Conservation (phyloP, 2,888 invertebrate species). For the Venustoraphidia nigricollis region DNA sequence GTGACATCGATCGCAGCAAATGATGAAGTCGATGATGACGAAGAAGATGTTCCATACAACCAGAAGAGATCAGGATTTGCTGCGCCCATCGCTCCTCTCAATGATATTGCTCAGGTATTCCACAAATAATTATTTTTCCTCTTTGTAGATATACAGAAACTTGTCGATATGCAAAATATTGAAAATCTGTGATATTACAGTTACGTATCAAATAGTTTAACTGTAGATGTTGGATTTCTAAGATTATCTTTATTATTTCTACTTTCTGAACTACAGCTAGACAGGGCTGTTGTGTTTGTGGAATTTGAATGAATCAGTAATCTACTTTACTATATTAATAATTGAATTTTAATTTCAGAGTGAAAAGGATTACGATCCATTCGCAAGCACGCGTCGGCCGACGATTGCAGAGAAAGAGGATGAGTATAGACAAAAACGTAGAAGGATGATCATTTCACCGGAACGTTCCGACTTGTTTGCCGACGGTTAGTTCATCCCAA, state of each 20-base stretch:
- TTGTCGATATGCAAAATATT: too few species aligned
- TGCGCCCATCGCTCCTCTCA: conserved; percentile 75
- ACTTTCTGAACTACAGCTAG: too few species aligned
- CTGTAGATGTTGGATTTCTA: too few species aligned
- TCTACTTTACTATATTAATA: too few species aligned
- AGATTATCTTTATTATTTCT: too few species aligned
- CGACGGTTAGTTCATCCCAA: conserved; percentile 56
- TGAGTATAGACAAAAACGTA: conserved; percentile 82
- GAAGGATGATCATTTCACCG: conserved; percentile 90
- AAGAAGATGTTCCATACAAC: conserved; percentile 60
- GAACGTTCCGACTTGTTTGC: conserved; percentile 96
- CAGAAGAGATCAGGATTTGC: conserved; percentile 66
- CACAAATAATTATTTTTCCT: too few species aligned
- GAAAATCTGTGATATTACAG: too few species aligned
- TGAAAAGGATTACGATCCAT: conserved; percentile 87
- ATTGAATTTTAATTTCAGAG: conserved; percentile 35
- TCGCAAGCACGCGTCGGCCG: conserved; percentile 79
- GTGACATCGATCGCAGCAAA: conserved; percentile 93
- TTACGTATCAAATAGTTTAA: too few species aligned
- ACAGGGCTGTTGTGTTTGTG: too few species aligned
- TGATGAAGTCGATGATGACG: conserved; percentile 92
- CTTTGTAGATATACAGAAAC: too few species aligned
- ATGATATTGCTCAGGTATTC: conserved; percentile 74
- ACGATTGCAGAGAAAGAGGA: conserved; percentile 94
- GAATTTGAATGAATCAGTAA: too few species aligned